Evolutionary conservation across 2,797 vertebrate species (phyloP), one percentile per base, ranked within the genome.

Genomic region (Ctenopoma kingsleyae): DNA sequence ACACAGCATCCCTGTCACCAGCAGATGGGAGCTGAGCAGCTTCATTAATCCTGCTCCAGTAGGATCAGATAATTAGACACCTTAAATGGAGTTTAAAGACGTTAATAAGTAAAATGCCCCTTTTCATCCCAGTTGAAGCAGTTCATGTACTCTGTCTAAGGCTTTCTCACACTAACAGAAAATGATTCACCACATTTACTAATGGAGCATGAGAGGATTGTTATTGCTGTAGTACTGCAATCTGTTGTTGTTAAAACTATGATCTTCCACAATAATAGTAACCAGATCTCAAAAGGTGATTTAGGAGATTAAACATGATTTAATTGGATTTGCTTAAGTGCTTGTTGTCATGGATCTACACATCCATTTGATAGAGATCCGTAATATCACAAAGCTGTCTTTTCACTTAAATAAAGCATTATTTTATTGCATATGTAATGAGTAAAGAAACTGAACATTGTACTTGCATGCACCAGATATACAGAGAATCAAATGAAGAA

Each of bases 81-180:
- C 70, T 67, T 89, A 81, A 91, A 87, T 86, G 72, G 68, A 82
- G 63, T 85, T 88, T 88, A 88, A 91, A 75, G 68, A 87, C 70
- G 80, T 84, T 74, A 84, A 89, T 88, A 71, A 77, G 55, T 71
- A 58, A 81, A 70, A 79, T 63, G 27, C 16, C 77, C 62, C 64
- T 76, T 81, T 78, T 44, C 49, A 44, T 72, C 43, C 22, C 48
- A n/a, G 47, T 49, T 70, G 63, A 82, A 64, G 57, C 61, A 20
- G 59, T 53, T 58, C 2, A 16, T 23, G 32, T 53, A 30, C 41
- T 55, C 22, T 16, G 51, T 58, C 64, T 43, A 10, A 58, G 17
- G 8, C 13, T 3, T 32, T 23, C 0, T 4, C 36, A 17, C 40
- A 52, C 46, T 50, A 41, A 10, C 40, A 30, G 22, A 25, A n/a